Base-by-base conservation (phyloP, 2,888 invertebrate species). In the Odontocolon sp. region DNA sequence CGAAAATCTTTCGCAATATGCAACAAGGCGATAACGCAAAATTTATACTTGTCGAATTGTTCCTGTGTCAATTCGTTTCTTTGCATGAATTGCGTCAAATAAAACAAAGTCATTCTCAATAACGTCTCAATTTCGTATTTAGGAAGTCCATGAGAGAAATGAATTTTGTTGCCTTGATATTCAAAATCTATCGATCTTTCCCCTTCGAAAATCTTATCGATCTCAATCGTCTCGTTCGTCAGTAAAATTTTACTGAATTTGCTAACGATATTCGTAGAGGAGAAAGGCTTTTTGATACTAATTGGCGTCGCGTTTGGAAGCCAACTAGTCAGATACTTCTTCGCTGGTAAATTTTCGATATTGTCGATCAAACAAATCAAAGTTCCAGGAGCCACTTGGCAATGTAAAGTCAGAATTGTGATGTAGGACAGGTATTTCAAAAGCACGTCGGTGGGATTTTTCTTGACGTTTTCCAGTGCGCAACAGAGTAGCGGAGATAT, bases 391-490 rank as follows among this genome's bases (percentile, higher is more conserved):
- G 91, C 91, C 77, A 92, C 92, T 89, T 94, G 94, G 67, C 90
- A 91, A 84, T 94, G 94, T 23, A 94, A 90, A 79, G 94, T 91
- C 87, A 93, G 92, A n/a, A 92, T 85, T 6, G 91, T 77, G 38
- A 91, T 91, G 33, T 82, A 81, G 11, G 85, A 83, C 42, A 89
- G 28, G 61, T 86, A 87, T 31, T 72, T 66, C 40, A 75, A 42
- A 47, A 81, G 47, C 31, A 45, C 64, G 42, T 81, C 54, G 36
- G 77, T 68, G 8, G 80, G 80, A 4, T 89, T 89, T 61, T 88
- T 88, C 56, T 91, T 91, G 21, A 91, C 88, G 68, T 90, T 91
- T 40, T 89, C 84, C 38, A 93, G 87, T 0, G 92, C 86, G 21
- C 86, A 86, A 57, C 81, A 86, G 4, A 86, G 18, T 36, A 88